Conservation (phyloP, 2,113 vertebrate genomes). For the Tragelaphus scriptus region DNA sequence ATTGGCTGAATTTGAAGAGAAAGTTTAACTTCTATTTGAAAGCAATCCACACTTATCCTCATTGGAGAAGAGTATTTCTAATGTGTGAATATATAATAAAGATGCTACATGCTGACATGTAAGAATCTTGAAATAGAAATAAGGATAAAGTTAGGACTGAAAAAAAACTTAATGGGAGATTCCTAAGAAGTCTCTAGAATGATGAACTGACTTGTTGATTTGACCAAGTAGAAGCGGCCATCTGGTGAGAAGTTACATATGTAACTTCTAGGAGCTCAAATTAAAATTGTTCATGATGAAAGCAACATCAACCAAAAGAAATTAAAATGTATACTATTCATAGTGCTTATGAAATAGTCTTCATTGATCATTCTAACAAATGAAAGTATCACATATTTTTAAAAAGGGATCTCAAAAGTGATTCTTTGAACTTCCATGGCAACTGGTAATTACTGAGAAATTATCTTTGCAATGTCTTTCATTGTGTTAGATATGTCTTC, state of each 20-base stretch:
- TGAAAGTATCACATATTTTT: not conserved
- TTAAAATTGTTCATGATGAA: not conserved
- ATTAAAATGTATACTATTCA: not conserved
- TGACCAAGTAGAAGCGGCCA: not conserved
- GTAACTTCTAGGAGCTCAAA: not conserved
- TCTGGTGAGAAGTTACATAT: not conserved
- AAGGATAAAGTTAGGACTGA: not conserved
- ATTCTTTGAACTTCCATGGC: not conserved
- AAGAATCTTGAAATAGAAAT: not conserved
- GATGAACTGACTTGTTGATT: not conserved
- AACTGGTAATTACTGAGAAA: not conserved
- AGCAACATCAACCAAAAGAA: not conserved
- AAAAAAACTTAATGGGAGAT: not conserved
- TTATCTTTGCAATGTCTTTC: not conserved
- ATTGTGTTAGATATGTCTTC: constrained; percentile 30
- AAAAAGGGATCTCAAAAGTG: not conserved
- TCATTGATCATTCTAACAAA: not conserved
- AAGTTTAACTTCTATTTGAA: not conserved
- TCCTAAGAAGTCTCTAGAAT: not conserved
- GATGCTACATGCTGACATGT: not conserved
- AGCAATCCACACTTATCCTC: not conserved
- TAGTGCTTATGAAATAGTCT: not conserved
- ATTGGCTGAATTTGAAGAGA: not conserved
- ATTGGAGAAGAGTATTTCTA: not conserved
- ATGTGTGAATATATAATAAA: not conserved